Percentiles rank a stretch among this genome's conserved stretches.
These are phyloP conservation scores for Habrosyne pyritoides DNA, from an alignment of 2,888 invertebrate genomes.

Conservation along the genomic window DNA sequence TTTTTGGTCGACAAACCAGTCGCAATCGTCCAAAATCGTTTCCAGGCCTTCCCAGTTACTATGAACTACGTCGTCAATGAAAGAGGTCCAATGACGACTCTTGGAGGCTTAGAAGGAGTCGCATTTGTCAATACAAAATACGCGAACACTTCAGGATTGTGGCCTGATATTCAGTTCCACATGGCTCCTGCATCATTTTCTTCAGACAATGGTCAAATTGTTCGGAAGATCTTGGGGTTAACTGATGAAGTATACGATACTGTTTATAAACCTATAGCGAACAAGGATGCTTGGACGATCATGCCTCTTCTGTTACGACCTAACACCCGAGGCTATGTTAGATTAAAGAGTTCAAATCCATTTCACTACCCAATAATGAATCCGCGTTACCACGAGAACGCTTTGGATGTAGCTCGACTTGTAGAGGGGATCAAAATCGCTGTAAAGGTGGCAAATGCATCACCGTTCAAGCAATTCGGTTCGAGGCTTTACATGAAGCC, in stretches of 20 bases:
- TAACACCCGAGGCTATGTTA: slow-evolving; percentile 90
- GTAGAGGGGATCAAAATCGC: slow-evolving; percentile 93
- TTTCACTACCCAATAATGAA: slow-evolving; percentile 94
- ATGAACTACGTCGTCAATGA: slow-evolving; percentile 91
- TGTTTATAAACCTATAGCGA: slow-evolving; percentile 91
- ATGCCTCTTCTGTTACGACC: slow-evolving; percentile 93
- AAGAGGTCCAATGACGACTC: slow-evolving; percentile 92
- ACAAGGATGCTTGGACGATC: slow-evolving; percentile 91
- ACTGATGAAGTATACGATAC: slow-evolving; percentile 91
- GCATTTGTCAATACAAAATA: slow-evolving; percentile 94
- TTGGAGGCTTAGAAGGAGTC: slow-evolving; percentile 94
- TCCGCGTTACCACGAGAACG: slow-evolving; percentile 95
- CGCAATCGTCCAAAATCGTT: slow-evolving; percentile 90
- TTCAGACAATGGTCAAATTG: slow-evolving; percentile 90
- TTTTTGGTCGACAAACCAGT: slow-evolving; percentile 93
- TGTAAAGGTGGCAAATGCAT: slow-evolving; percentile 87
- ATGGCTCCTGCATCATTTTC: slow-evolving; percentile 95
- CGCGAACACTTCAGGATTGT: slow-evolving; percentile 89
- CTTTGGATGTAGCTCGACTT: slow-evolving; percentile 89
- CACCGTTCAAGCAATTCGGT: slow-evolving; percentile 91
- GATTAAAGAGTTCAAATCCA: slow-evolving; percentile 91
- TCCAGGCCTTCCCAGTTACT: slow-evolving; percentile 90
- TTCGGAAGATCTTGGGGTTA: slow-evolving; percentile 90
- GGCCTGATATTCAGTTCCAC: slow-evolving; percentile 96
- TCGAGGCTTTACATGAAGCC: slow-evolving; percentile 89